phyloP scores from a whole-genome alignment of 2,888 invertebrate genomes.

The Athripsodes cinereus region DNA sequence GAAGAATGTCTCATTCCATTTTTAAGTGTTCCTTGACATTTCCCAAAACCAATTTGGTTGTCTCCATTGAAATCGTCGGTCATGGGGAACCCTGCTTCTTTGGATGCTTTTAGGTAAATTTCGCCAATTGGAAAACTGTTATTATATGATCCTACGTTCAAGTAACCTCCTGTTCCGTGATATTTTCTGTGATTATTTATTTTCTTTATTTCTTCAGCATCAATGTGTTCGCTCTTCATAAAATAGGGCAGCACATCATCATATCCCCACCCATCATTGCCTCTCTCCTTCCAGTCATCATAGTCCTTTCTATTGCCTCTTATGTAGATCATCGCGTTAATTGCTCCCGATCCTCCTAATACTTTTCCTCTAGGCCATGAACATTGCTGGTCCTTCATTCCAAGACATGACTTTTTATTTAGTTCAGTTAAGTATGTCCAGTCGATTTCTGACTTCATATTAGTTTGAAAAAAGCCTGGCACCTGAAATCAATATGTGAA shows the following conservation, averaged over 20 bases:
- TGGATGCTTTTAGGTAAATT: conserved; percentile 39
- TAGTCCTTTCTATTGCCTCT: conserved; percentile 52
- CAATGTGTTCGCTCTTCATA: conserved; percentile 46
- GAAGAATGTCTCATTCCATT: conserved; percentile 46
- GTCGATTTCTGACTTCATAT: conserved; percentile 33
- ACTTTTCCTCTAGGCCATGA: conserved; percentile 60
- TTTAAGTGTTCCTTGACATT: conserved; percentile 40
- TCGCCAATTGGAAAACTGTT: conserved; percentile 27
- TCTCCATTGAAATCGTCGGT: conserved; percentile 39
- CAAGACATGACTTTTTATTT: conserved; percentile 38
- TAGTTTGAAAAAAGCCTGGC: conserved; percentile 8
- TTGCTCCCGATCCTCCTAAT: conserved; percentile 54
- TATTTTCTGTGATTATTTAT: conserved; percentile 32
- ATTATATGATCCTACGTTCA: conserved; percentile 37
- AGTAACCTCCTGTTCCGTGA: conserved; percentile 40
- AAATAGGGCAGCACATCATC: conserved; percentile 42
- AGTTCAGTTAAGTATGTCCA: conserved; percentile 51
- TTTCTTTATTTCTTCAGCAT: conserved; percentile 24
- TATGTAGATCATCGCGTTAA: conserved; percentile 58
- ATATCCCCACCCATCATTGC: conserved; percentile 53
- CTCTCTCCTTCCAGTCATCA: conserved; percentile 47
- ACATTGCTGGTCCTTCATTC: conserved; percentile 38
- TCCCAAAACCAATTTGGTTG: conserved; percentile 45
- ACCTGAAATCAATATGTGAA: conserved; percentile 4
- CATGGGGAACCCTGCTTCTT: conserved; percentile 41